Evolutionary conservation across 1,140 invertebrate species (phyloP).

Genomic region (Rhynchophorus ferrugineus): DNA sequence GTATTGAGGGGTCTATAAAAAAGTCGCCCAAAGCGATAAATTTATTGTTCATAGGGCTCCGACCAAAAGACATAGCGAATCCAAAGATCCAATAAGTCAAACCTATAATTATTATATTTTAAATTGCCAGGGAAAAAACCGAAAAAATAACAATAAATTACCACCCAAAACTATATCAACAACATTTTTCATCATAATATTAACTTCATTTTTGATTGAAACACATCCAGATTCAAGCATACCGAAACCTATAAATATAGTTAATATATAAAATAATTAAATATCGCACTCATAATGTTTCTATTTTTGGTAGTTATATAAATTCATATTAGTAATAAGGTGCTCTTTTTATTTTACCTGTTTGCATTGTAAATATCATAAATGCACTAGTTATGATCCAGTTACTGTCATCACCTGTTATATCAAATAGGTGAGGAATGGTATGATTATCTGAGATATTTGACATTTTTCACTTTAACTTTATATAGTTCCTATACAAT

Average conservation of each 20-base stretch:
- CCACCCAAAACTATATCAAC: slow-evolving; percentile 87
- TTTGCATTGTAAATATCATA: slow-evolving; percentile 97
- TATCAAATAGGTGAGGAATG: slow-evolving; percentile 43
- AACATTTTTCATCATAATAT: slow-evolving; percentile 97
- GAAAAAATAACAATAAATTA: too few relatives aligned
- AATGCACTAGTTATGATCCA: slow-evolving; percentile 92
- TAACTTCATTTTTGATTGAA: slow-evolving; percentile 88
- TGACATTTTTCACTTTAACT: not conserved
- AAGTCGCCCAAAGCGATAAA: slow-evolving; percentile 68
- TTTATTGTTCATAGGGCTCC: slow-evolving; percentile 58
- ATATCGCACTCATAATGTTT: not conserved
- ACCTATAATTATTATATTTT: slow-evolving; percentile 42
- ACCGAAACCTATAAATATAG: slow-evolving; percentile 65
- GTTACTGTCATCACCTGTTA: slow-evolving; percentile 73
- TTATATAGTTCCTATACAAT: not conserved
- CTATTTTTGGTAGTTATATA: not conserved
- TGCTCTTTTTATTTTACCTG: too few relatives aligned
- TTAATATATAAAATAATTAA: not conserved
- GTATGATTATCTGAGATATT: too few relatives aligned
- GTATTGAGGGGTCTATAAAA: slow-evolving; percentile 57
- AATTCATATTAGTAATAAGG: slow-evolving; percentile 13
- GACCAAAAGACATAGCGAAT: slow-evolving; percentile 85
- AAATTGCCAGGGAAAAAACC: too few relatives aligned
- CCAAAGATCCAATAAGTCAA: slow-evolving; percentile 93
- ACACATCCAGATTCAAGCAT: slow-evolving; percentile 89